Conservation (phyloP, 1,140 invertebrate genomes). For the Bombus breviceps region DNA sequence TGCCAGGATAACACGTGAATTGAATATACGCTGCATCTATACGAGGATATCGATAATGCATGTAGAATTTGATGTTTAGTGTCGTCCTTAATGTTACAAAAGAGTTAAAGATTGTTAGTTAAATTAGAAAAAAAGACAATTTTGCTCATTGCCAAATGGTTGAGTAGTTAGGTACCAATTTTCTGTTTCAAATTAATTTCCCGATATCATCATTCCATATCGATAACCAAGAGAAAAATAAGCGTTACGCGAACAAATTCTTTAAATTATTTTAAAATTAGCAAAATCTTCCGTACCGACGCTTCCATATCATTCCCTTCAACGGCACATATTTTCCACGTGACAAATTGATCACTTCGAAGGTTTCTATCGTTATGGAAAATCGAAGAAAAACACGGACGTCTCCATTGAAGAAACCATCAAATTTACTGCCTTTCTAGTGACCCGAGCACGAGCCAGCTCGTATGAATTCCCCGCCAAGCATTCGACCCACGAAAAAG, state of each 20-base stretch:
- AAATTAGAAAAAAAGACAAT: too few relatives aligned
- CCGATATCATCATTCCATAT: too few relatives aligned
- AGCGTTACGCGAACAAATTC: background rate
- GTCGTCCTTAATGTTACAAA: too few relatives aligned
- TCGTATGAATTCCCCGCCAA: conserved; percentile 19
- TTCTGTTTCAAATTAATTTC: too few relatives aligned
- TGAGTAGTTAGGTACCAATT: too few relatives aligned
- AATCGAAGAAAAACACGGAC: conserved; percentile 48
- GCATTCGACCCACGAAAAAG: conserved; percentile 38
- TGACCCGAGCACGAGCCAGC: conserved; percentile 63
- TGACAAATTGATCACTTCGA: background rate
- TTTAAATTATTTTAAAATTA: background rate
- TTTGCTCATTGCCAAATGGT: too few relatives aligned
- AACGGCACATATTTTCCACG: background rate
- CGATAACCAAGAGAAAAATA: background rate
- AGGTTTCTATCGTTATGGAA: background rate
- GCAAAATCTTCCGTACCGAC: too few relatives aligned
- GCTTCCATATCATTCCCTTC: background rate
- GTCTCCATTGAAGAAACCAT: conserved; percentile 66
- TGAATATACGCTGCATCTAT: too few relatives aligned
- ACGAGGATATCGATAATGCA: too few relatives aligned
- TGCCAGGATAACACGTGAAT: too few relatives aligned
- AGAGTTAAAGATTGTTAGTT: too few relatives aligned
- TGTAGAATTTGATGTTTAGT: too few relatives aligned
- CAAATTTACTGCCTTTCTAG: conserved; percentile 71